Evolutionary conservation across 2,888 invertebrate species (phyloP), one percentile per base, ranked within the genome.

Genomic region (Pollenia labialis): DNA sequence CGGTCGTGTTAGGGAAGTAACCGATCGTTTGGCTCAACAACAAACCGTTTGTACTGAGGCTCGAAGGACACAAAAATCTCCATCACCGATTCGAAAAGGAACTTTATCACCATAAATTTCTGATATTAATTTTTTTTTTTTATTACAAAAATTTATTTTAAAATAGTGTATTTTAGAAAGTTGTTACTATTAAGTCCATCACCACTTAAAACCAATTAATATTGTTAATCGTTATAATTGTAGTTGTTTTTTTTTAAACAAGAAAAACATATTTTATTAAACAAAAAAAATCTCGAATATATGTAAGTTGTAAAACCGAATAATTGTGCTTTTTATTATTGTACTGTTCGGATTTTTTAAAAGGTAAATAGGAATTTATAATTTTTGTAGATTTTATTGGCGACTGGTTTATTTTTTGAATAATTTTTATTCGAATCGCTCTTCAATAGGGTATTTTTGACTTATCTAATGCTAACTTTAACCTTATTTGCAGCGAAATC

Each of bases 1-100:
- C 86, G 93, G 93, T 89, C 93, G 94, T 46, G 93, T 94, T 12
- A 92, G 93, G 66, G 94, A 94, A 89, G 94, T 93, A 85, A 92
- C 93, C 82, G 91, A 93, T 90, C 91, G 94, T 90, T 90, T 93
- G 89, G 91, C 93, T 88, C 90, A 92, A 87, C 93, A 93, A 87
- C 93, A 93, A 85, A 91, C 91, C 46, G 89, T 90, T 77, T 87
- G 90, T 72, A 91, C 87, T 60, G 87, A 87, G 77, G 83, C 87
- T 74, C 81, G 84, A 81, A 84, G 74, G 68, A 84, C 77, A 68
- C 87, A 84, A 84, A 87, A 85, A 85, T 85, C 85, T 79, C 85
- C 85, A 56, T 77, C 85, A 74, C 66, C 77, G 50, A 81, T 72
- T 84, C 83, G 87, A 87, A 87, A 74, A 48, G 74, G 77, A 81